Evolutionary conservation across 2,797 vertebrate species (phyloP), one percentile per base, ranked within the genome.

Genomic region (Crypturellus tataupa): DNA sequence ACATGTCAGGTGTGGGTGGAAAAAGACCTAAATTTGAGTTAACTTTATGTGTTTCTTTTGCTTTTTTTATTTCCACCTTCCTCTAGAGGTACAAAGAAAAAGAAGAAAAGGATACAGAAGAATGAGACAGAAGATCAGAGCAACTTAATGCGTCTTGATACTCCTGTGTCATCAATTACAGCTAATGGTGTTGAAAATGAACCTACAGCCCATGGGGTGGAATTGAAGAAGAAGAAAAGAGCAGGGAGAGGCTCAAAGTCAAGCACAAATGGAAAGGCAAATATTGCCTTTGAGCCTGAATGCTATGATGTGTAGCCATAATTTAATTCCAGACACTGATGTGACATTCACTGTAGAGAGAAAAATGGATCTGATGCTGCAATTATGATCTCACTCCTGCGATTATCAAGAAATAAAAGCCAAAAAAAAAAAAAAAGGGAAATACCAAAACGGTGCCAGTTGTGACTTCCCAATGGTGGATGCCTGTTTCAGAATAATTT

Each of bases 61-160:
- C 92, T 90, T 82, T 84, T 93, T 90, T 92, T 93, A 81, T 84
- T 75, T 86, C 95, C 79, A 82, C 89, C 85, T 95, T 87, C 24
- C 78, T 94, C 95, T 95, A 97, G 98, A 95, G 86, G 73, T 69
- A 51, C 91, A 65, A 96, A 97, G 93, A 98, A 98, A 90, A 98
- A 98, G 97, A 98, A 98, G 93, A 95, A 98, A 97, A 98, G 97
- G 60, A 97, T 97, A 89, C 85, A 96, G 84, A 95, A 76, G 90
- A 96, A 85, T 19, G 81, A 96, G 95, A 70, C 55, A 85, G 85
- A 92, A 96, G 93, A 90, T 79, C 95, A 94, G 83, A 73, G 70
- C 86, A 92, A 93, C 83, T 91, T 95, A 93, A 90, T 95, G 85
- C 89, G 88, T 53, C 94, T 94, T 89, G 68, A 93, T 55, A 93